These are phyloP conservation scores for Cheilosia grossa DNA, from an alignment of 2,888 invertebrate species.

Conservation along the genomic window DNA sequence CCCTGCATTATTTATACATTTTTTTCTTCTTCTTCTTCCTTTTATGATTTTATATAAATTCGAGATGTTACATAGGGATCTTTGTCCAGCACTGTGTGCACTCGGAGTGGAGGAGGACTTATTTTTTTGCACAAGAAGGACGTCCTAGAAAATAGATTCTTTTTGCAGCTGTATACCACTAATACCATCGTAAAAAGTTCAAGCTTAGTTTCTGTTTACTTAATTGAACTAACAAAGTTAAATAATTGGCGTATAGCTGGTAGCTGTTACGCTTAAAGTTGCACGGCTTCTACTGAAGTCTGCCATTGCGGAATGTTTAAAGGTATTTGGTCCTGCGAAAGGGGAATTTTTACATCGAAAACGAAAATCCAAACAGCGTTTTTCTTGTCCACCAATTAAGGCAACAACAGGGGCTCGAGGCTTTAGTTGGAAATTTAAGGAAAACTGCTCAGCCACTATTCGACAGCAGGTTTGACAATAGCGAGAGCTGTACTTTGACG, in stretches of 20 bases:
- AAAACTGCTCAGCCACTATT: too few relatives aligned
- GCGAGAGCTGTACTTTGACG: too few relatives aligned
- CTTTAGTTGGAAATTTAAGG: too few relatives aligned
- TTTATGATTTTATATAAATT: constrained; percentile 9
- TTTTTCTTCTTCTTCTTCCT: constrained; percentile 7
- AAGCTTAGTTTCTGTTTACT: constrained; percentile 39
- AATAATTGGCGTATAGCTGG: constrained; percentile 43
- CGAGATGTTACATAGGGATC: constrained; percentile 44
- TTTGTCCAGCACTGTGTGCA: constrained; percentile 48
- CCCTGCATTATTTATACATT: constrained; percentile 70
- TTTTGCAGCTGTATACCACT: constrained; percentile 14
- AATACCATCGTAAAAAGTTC: constrained; percentile 34
- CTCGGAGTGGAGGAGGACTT: constrained; percentile 56
- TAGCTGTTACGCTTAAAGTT: constrained; percentile 19
- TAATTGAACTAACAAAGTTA: constrained; percentile 63
- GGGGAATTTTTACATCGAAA: background rate
- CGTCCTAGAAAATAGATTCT: constrained; percentile 61
- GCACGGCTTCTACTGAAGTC: constrained; percentile 3
- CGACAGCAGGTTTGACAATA: too few relatives aligned
- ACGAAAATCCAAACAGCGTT: background rate
- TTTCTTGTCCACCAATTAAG: constrained; percentile 4
- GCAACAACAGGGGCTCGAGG: background rate
- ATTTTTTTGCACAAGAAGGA: constrained; percentile 39
- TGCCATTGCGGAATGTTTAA: constrained; percentile 1
- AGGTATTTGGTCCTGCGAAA: background rate